Percentiles rank a stretch among this genome's conserved stretches.
Conservation (phyloP, 2,888 invertebrate genomes). For the Rhamnusium bicolor region DNA sequence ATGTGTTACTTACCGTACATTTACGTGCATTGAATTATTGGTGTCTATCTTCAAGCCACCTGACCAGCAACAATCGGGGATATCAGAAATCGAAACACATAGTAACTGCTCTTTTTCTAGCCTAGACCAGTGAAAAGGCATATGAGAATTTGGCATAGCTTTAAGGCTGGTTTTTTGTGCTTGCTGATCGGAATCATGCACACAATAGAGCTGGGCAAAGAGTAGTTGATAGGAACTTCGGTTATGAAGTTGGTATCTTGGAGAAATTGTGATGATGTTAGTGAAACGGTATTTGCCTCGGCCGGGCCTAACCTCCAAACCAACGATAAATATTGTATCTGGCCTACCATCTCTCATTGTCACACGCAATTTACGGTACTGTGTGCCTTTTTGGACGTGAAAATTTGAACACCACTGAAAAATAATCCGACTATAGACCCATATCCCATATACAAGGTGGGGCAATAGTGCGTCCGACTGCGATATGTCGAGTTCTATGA, state of each 20-base stretch:
- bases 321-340: constrained; percentile 86
- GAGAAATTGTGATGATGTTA: constrained; percentile 92
- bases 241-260: constrained; percentile 95
- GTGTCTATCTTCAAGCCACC: constrained; percentile 91
- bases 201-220: constrained; percentile 91
- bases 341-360: constrained; percentile 76
- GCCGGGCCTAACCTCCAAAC: constrained; percentile 90
- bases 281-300: constrained; percentile 92
- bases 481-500: no score
- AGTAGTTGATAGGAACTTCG: constrained; percentile 84
- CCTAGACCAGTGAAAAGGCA: constrained; percentile 98
- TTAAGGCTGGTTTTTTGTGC: constrained; percentile 74
- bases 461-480: no score
- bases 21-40: constrained; percentile 89
- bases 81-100: constrained; percentile 85
- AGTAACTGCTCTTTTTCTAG: constrained; percentile 91
- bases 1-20: constrained; percentile 77
- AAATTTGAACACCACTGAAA: constrained; percentile 90
- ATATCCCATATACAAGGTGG: no score
- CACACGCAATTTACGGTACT: constrained; percentile 74
- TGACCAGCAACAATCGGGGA: constrained; percentile 87
- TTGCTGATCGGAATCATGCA: constrained; percentile 81
- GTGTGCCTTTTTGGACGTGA: constrained; percentile 76
- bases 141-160: constrained; percentile 89
- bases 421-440: not conserved